Evolutionary conservation across 2,888 invertebrate species (phyloP).

Genomic region (Steinernema hermaphroditum): DNA sequence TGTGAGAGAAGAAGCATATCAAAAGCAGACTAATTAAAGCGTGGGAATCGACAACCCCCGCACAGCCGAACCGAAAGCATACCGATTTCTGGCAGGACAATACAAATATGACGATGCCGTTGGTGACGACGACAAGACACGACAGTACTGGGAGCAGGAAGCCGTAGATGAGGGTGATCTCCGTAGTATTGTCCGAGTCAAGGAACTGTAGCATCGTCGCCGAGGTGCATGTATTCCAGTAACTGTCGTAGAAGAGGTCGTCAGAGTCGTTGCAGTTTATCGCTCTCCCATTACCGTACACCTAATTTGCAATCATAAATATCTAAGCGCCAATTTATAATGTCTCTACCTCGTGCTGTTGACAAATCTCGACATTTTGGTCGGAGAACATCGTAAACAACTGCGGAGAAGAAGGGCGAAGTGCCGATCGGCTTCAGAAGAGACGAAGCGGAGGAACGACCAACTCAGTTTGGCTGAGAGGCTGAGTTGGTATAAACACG

Average conservation of each 20-base stretch:
- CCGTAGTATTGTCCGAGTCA: constrained; percentile 35
- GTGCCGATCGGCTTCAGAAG: background rate
- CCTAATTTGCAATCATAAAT: background rate
- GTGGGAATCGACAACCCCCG: too few species aligned
- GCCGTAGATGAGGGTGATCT: constrained; percentile 40
- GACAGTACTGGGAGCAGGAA: constrained; percentile 46
- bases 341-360: constrained; percentile 10
- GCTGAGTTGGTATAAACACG: constrained; percentile 17
- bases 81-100: constrained; percentile 50
- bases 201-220: constrained; percentile 51
- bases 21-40: background rate
- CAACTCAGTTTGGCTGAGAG: constrained; percentile 5
- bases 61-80: background rate
- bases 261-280: constrained; percentile 7
- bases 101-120: constrained; percentile 48
- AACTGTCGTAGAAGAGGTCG: constrained; percentile 44
- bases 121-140: constrained; percentile 44
- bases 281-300: constrained; percentile 27
- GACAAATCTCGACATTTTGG: constrained; percentile 27
- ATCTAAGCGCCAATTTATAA: too few species aligned
- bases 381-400: constrained; percentile 23
- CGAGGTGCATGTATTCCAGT: constrained; percentile 43
- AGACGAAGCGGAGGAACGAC: background rate
- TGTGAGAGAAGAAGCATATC: background rate
- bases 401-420: background rate